Evolutionary conservation across 2,113 vertebrate species (phyloP), one percentile per base, ranked within the genome.

Genomic region (Oophaga pumilio): DNA sequence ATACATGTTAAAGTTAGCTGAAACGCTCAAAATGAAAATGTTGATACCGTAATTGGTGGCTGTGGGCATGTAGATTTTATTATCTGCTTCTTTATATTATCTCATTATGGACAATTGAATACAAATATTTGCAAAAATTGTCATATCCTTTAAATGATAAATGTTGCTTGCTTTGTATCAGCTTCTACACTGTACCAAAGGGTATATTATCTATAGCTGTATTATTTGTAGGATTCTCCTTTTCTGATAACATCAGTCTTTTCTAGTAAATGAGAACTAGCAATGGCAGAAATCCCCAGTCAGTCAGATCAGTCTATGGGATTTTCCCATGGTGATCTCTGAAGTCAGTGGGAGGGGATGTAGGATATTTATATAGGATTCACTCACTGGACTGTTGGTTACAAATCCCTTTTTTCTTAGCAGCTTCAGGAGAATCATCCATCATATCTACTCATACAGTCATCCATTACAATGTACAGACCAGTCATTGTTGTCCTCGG

Each of bases 301-400:
- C 8, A 62, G 78, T 43, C 3, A 49, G 28, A 49, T 26, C 33
- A 50, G 10, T 33, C 20, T 15, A 68, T 52, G 80, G 80, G 80
- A 49, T 52, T 82, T 82, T 49, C 80, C 80, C 60, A 26, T 43
- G 33, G 60, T 66, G 26, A 66, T 64, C 62, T 64, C 43, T 24
- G 60, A 15, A 17, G 50, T 76, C 17, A 68, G 26, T 56, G 17
- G 71, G 83, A 80, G 56, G 26, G 60, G 57, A 0, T 26, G 13
- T 20, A 7, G 22, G 2, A 8, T 57, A 83, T 22, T 2, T 82
- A 89, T 85, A 83, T 88, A 79, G n/a, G 12, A 74, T 14, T n/a
- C 43, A 33, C 24, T 6, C 33, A 14, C 66, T 11, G 43, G 6
- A 87, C 26, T 24, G 14, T 0, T 14, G 43, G 13, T 80, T 50